A percentile compares a stretch with the other conserved stretches of the same genome.
Evolutionary conservation across 2,888 invertebrate genomes (phyloP).

Genomic region (Tuta absoluta): DNA sequence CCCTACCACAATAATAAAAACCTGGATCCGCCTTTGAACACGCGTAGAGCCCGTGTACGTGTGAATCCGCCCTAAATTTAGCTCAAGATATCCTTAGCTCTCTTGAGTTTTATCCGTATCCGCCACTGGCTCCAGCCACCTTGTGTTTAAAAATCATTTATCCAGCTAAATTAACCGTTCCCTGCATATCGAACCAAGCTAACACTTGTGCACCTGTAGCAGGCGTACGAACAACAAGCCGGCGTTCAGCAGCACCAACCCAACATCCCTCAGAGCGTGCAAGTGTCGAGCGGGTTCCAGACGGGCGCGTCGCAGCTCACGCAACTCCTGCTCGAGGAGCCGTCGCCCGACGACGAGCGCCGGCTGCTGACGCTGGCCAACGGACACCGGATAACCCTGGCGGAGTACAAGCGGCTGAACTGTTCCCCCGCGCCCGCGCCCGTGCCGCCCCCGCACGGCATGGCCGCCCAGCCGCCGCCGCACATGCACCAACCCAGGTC

Average conservation of each 20-base stretch:
- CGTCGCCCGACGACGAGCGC: constrained; percentile 65
- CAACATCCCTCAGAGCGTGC: background rate
- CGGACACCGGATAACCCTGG: constrained; percentile 72
- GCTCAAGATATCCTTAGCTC: too few species aligned
- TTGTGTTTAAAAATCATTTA: too few species aligned
- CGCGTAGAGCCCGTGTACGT: too few species aligned
- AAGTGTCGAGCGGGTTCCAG: constrained; percentile 5
- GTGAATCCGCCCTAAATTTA: too few species aligned
- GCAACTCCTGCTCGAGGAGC: constrained; percentile 64
- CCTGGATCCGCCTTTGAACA: too few species aligned
- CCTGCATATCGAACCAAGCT: too few species aligned
- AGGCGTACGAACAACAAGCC: constrained; percentile 55
- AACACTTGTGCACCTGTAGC: constrained; percentile 41
- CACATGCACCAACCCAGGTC: too few species aligned
- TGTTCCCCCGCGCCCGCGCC: constrained; percentile 37
- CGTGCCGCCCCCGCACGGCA: background rate
- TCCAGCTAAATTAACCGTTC: too few species aligned
- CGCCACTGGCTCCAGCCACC: too few species aligned
- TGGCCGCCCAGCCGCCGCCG: background rate
- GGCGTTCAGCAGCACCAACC: background rate
- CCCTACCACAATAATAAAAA: too few species aligned
- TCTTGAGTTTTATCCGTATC: too few species aligned
- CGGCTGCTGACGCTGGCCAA: constrained; percentile 66
- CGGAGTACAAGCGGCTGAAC: constrained; percentile 68
- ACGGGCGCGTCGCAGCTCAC: constrained; percentile 37